These are phyloP conservation scores for Gallinago solitaria DNA, from an alignment of 2,797 vertebrate genomes.

Conservation along the genomic window DNA sequence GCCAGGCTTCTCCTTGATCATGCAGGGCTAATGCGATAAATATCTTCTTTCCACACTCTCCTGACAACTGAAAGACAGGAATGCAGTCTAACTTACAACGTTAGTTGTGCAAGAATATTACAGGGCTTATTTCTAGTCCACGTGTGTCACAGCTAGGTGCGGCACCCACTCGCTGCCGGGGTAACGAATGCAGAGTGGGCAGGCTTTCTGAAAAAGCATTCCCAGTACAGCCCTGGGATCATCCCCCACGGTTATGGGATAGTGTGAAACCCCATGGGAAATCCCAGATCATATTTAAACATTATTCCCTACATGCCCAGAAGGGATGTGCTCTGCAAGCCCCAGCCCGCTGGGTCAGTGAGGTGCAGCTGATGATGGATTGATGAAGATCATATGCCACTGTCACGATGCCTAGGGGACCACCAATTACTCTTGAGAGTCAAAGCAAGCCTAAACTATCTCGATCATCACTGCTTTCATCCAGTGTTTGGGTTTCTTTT, in stretches of 20 bases:
- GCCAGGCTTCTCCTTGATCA: conserved; percentile 53
- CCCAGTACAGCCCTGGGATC: background rate
- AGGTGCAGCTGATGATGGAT: background rate
- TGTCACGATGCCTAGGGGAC: background rate
- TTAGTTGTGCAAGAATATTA: background rate
- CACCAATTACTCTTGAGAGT: background rate
- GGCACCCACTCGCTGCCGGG: fast-evolving
- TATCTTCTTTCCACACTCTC: conserved; percentile 56
- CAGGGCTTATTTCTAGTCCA: background rate
- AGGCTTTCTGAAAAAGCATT: background rate
- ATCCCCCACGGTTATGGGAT: fast-evolving
- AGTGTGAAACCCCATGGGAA: background rate
- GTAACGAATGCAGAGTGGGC: fast-evolving
- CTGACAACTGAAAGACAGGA: conserved; percentile 62
- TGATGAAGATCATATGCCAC: background rate
- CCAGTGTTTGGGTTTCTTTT: background rate
- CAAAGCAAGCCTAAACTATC: background rate
- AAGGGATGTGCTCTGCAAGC: background rate
- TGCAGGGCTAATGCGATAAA: conserved; percentile 54
- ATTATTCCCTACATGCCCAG: fast-evolving
- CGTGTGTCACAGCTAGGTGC: fast-evolving
- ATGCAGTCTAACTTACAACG: conserved; percentile 7
- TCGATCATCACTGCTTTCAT: background rate
- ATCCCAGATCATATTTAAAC: background rate
- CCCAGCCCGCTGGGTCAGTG: fast-evolving